A percentile compares a stretch with the other conserved stretches of the same genome.
These are phyloP conservation scores for Yasuhikotakia modesta DNA, from an alignment of 2,797 vertebrate genomes.

Conservation along the genomic window DNA sequence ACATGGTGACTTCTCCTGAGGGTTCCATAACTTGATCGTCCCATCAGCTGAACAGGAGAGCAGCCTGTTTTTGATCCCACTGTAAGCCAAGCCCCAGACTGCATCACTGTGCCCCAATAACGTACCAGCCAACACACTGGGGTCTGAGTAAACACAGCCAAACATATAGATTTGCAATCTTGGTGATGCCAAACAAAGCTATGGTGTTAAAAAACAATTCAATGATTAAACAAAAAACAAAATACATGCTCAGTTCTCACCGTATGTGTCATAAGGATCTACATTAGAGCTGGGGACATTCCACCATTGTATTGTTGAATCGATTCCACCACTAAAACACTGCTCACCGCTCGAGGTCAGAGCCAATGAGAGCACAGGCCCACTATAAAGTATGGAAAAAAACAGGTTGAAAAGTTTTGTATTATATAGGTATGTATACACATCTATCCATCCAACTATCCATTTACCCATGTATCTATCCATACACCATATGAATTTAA, in stretches of 20 bases:
- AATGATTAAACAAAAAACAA: too few relatives aligned
- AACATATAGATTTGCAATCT: neutral
- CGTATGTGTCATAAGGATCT: constrained; percentile 97
- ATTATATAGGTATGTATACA: too few relatives aligned
- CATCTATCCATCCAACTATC: too few relatives aligned
- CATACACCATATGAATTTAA: too few relatives aligned
- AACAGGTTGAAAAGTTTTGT: neutral
- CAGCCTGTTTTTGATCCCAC: constrained; percentile 92
- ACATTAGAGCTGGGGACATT: constrained; percentile 95
- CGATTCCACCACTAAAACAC: constrained; percentile 95
- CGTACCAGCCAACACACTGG: constrained; percentile 90
- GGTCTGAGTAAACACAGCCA: constrained; percentile 76
- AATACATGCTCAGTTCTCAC: constrained; percentile 70
- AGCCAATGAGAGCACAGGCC: constrained; percentile 91
- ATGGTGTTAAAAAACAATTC: too few relatives aligned
- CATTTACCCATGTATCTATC: too few relatives aligned
- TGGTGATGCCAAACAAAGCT: too few relatives aligned
- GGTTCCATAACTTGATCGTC: constrained; percentile 95
- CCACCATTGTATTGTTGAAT: constrained; percentile 97
- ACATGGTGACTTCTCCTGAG: constrained; percentile 89
- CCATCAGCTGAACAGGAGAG: constrained; percentile 97
- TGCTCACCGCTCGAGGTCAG: constrained; percentile 93
- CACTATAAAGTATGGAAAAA: constrained; percentile 71
- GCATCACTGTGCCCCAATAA: constrained; percentile 91
- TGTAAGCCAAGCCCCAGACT: constrained; percentile 95